Conservation (phyloP, 1,140 invertebrate genomes). For the Caenorhabditis latens region DNA sequence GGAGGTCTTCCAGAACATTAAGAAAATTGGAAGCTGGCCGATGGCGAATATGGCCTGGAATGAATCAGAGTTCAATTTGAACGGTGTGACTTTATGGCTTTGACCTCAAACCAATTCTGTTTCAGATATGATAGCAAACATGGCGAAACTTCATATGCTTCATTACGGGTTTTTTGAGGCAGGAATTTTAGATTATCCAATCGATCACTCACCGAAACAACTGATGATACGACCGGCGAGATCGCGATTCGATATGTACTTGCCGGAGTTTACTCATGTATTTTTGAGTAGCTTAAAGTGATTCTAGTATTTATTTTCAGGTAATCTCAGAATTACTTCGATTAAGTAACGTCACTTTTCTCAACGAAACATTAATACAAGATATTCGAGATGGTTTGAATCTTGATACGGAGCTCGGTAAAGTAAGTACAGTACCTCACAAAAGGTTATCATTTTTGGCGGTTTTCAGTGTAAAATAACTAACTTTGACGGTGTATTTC, state of each 20-base stretch:
- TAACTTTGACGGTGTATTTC: no score
- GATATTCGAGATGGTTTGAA: background rate
- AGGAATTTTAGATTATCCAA: background rate
- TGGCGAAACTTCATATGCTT: constrained; percentile 7
- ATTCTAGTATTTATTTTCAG: background rate
- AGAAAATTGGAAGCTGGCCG: constrained; percentile 32
- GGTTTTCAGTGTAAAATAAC: no score
- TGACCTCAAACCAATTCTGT: background rate
- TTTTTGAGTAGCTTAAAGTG: background rate
- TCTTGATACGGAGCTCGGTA: background rate
- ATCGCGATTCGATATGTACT: background rate
- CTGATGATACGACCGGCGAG: background rate
- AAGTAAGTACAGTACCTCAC: background rate
- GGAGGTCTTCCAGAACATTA: constrained; percentile 9
- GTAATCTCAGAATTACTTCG: background rate
- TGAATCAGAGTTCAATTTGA: background rate
- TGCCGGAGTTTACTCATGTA: background rate
- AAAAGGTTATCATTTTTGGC: no score
- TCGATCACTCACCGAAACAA: background rate
- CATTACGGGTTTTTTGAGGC: constrained; percentile 22
- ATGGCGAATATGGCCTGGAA: background rate
- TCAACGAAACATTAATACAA: background rate
- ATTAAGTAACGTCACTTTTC: background rate
- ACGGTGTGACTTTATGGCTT: background rate
- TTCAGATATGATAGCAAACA: constrained; percentile 37